Evolutionary conservation across 2,888 invertebrate genomes (phyloP), one percentile per base, ranked within the genome.

Genomic region (Dioctria linearis): DNA sequence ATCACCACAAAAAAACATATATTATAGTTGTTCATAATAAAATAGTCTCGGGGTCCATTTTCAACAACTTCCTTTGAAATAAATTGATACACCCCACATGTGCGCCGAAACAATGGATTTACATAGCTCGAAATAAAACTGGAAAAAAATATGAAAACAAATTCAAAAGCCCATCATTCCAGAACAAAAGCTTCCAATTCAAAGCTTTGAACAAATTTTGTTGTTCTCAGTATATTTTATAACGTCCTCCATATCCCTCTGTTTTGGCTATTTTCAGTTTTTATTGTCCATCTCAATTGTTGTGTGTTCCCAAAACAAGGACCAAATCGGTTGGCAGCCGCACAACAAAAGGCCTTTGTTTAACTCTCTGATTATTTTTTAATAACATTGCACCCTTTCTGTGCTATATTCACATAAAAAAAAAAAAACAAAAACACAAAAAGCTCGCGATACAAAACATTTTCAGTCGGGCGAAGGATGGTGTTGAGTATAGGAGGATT

Each of bases 321-420:
- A 59, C 75, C 75, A 75, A 75, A 75, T 75, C 75, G 75, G 59
- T 59, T 75, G 75, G 75, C 75, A 75, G 75, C 71, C 46, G 43
- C 40, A 75, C 43, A 43, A 75, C 75, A 75, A 75, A 75, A 75
- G 75, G 59, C 75, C 46, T 75, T 75, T 75, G 75, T 75, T 75
- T 75, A 57, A 75, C 75, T 75, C 75, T 75, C 75, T 75, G 75
- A 75, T 75, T 75, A 75, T 75, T 75, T 75, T 75, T 75, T 75
- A 75, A 75, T 75, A 75, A 75, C 61, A 75, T 75, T 75, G 57
- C 61, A 61, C 75, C 75, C 75, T 75, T 75, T 75, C 43, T 75
- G 43, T 59, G 25, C 25, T 25, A 25, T 75, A 59, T 75, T 59
- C 75, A 57, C 59, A 59, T 43, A 40, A 57, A 11, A 71, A 71